Base-by-base conservation (phyloP, 2,113 vertebrate species). In the Hassar affinis region DNA sequence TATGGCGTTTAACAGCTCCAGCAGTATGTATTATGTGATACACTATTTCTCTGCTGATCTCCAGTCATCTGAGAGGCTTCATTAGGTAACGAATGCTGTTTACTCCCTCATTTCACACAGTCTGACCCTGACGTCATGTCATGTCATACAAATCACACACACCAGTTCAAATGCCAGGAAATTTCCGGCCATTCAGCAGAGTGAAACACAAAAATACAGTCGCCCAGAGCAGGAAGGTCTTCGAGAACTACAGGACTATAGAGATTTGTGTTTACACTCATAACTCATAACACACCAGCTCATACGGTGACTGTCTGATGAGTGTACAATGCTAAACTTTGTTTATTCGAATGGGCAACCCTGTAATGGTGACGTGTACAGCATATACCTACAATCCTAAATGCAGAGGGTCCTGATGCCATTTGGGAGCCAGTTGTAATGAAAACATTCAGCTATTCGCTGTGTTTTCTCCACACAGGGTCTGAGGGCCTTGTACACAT, bases 401-500 rank as follows among this genome's bases (percentile, higher is more conserved):
- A 20, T 11, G 61, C 6, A n/a, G 2, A 42, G 9, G 33, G 42
- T 42, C 35, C 20, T 22, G 4, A n/a, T 11, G 14, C 6, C 17
- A 9, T 14, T 30, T 9, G 27, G 27, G 47, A 51, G n/a, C 27
- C 30, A 2, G 72, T 2, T 75, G 18, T 22, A 2, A 27, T 30
- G 4, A 17, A 42, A 51, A 18, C 49, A 4, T n/a, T 72, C 15
- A 33, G 18, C 27, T 75, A 4, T 33, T 52, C 3, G 4, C 12
- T 11, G 74, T 33, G 18, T 35, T 22, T 76, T 52, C 72, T 75
- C 8, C 14, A 22, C n/a, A 51, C 47, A 20, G 72, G 72, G 15
- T 74, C 47, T 30, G 45, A 51, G 71, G 22, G 9, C 30, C 52
- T 95, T 95, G 95, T 96, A 95, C 96, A 95, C 93, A 93, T 91